Base-by-base conservation (phyloP, 1,140 invertebrate species). In the Tenebrio molitor region DNA sequence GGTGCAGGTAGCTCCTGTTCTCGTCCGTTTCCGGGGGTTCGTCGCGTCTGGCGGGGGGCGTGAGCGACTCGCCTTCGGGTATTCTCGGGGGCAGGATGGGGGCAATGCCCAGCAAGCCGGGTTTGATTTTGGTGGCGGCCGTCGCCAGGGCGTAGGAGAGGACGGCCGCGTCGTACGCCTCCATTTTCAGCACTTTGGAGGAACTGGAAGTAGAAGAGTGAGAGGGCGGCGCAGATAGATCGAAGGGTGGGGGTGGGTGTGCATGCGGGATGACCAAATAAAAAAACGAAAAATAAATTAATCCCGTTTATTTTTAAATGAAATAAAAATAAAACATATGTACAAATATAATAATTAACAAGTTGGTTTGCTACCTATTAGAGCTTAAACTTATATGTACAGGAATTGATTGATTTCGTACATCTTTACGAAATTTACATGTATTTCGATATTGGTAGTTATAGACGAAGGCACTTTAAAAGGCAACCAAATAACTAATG, bases 161-260 rank as follows among this genome's bases (percentile, higher is more conserved):
- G 21, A 81, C 80, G 66, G 79, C 83, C 67, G 74, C 81, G 77
- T 81, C 81, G 44, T 87, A 88, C 50, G 87, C 87, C 74, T 89
- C 88, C 84, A 88, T 87, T 84, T 89, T 89, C 71, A 89, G 76
- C 74, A 84, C 84, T 81, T 89, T 89, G n/a, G 88, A 89, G 62
- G 88, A 89, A 74, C 88, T 89, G 79, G 41, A 85, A 85, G 42
- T 5, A 46, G 42, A 46, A 46, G 17, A 46, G 16, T 46, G 16
- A 46, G 36, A 2, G 12, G 17, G 42, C n/a, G 17, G 7, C 8
- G 12, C 16, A 1, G 46, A 53, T 2, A 19, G 21, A 21, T 23
- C 10, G 19, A 0, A 14, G 14, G 17, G 2, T 53, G 14, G 21
- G 5, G 14, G 17, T n/a, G n/a, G n/a, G n/a, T n/a, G 19, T 12